Base-by-base conservation (phyloP, 1,140 invertebrate genomes). In the Hyles euphorbiae region DNA sequence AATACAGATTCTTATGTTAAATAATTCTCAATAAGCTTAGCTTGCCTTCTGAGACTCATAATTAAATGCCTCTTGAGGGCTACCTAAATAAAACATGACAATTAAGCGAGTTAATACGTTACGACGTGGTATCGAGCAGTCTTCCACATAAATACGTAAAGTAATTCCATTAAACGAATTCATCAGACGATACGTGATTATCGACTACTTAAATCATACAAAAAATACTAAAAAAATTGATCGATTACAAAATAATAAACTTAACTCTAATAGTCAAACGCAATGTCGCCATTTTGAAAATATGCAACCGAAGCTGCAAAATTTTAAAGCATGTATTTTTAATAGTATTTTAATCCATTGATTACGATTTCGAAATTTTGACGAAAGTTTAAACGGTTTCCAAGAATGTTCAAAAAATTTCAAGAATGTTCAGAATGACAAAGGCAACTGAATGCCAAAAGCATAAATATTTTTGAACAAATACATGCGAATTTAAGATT, bases 1-100 rank as follows among this genome's bases (percentile, higher is more conserved):
- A 88, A 88, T 88, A 88, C 85, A 85, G 83, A 80, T 86, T 81
- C 79, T 76, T 88, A 80, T 83, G 72, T 80, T 83, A 81, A 83
- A 83, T 81, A 79, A 85, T 79, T 78, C 73, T 83, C 78, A 76
- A 78, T 75, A 76, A 82, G 73, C 71, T 78, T 83, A 84, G 81
- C 81, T 82, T 83, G 83, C 80, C 78, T 69, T 76, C 68, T 84
- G 81, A 88, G 82, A 85, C 83, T 83, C 83, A 73, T 68, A 59
- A 68, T 63, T 72, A 65, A 40, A 74, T 82, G 83, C 85, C 85
- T 87, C 85, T 85, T 65, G 60, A 56, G 71, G 81, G 84, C 81
- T 81, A 47, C 45, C 34, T 56, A 56, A 32, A 51, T 32, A 54
- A 56, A 56, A 40, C 8, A 8, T 10, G 45, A 56, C 45, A 22